Evolutionary conservation across 2,888 invertebrate species (phyloP), one percentile per base, ranked within the genome.

Genomic region (Caenorhabditis parvicauda): DNA sequence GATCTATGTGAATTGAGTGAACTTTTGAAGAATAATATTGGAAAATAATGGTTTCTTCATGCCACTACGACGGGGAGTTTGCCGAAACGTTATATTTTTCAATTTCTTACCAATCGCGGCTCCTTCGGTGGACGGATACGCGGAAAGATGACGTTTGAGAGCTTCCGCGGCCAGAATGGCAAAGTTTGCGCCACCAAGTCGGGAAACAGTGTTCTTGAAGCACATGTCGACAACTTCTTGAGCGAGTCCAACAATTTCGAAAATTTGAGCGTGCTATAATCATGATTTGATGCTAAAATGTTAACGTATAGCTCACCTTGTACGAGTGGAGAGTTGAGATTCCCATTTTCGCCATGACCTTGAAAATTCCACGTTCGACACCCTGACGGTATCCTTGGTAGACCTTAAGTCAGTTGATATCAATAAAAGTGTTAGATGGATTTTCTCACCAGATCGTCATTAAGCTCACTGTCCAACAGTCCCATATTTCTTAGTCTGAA

Each of bases 291-390:
- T n/a, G n/a, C 4, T n/a, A 4, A 19, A 17, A 17, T n/a, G n/a
- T 37, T 37, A 37, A 9, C 24, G 27, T 12, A 24, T 24, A 2
- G 14, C 44, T 41, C 62, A 83, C 83, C 85, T 95, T 96, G 84
- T 98, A 98, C 0, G 94, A 95, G 82, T 96, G 96, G 38, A 98
- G 85, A 0, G 96, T 98, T 55, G 93, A 94, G 81, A 98, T 98
- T 55, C 98, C 98, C 98, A 98, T 98, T 83, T 98, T 98, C 4
- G 98, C 96, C 96, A 98, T 98, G 32, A 88, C 91, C 83, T 92
- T 92, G 47, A 89, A 87, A 71, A 91, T 89, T 47, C 94, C 94
- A 1, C 91, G 88, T 77, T 92, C 92, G 81, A 90, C 89, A 38
- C 95, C 92, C 68, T 89, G 89, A 39, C 91, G 88, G 83, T 94